Conservation (phyloP, 2,888 invertebrate genomes). For the Chironomus riparius region DNA sequence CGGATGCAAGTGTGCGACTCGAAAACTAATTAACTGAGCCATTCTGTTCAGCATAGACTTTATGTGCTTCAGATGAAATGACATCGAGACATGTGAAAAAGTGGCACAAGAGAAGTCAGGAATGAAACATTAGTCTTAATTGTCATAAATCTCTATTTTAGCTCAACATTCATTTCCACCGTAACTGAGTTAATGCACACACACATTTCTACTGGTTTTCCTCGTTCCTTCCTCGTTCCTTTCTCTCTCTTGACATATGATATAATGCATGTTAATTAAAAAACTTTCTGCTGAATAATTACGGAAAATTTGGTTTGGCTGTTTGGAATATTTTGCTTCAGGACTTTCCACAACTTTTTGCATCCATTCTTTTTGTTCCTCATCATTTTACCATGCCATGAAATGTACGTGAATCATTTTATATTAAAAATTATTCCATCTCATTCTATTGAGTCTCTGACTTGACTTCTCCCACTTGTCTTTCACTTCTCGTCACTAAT, state of each 20-base stretch:
- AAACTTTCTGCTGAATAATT: background rate
- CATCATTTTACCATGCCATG: background rate
- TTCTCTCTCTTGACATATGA: background rate
- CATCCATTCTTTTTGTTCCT: background rate
- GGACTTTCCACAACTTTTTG: background rate
- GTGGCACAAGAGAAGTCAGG: background rate
- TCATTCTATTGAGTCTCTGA: background rate
- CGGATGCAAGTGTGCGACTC: conserved; percentile 6
- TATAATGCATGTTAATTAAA: conserved; percentile 25
- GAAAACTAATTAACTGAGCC: conserved; percentile 15
- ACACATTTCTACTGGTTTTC: too few relatives aligned
- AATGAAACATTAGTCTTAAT: conserved; percentile 10
- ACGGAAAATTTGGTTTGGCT: background rate
- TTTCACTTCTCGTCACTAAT: background rate
- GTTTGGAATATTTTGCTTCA: background rate
- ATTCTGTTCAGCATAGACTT: background rate
- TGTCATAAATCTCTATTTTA: conserved; percentile 22
- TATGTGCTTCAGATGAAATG: background rate
- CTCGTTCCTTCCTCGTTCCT: background rate
- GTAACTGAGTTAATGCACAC: too few relatives aligned
- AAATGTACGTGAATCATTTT: background rate
- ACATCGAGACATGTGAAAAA: background rate
- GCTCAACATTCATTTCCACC: too few relatives aligned
- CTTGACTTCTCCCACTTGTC: background rate
- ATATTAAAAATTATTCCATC: background rate